Evolutionary conservation across 2,888 invertebrate species (phyloP).

Genomic region (Tanypteryx hageni): DNA sequence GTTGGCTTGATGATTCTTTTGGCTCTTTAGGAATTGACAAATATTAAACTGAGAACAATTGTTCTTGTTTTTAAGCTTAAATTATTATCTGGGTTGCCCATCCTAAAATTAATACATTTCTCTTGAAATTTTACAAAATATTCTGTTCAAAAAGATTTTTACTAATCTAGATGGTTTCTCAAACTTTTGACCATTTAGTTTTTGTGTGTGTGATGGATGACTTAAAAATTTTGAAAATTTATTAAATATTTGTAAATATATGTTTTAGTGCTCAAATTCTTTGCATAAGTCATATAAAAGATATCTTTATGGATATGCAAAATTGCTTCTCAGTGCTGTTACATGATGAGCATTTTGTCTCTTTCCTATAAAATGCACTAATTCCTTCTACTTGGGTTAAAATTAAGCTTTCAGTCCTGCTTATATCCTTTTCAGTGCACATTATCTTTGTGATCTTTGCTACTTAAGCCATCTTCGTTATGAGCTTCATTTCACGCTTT

Average conservation of each 20-base stretch:
- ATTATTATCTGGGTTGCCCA: not conserved
- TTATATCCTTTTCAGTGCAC: not conserved
- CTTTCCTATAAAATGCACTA: not conserved
- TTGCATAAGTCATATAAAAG: no score
- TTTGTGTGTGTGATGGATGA: no score
- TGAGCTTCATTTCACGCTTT: conserved; percentile 22
- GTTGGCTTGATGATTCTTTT: not conserved
- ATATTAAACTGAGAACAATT: conserved; percentile 11
- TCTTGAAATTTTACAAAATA: no score
- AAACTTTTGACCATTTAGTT: no score
- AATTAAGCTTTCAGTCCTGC: not conserved
- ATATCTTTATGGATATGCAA: not conserved
- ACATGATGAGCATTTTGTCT: not conserved
- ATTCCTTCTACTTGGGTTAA: not conserved
- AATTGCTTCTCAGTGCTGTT: conserved; percentile 28
- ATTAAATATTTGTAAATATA: no score
- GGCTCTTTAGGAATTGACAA: not conserved
- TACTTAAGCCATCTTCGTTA: not conserved
- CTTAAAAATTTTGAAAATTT: no score
- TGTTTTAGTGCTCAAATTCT: no score
- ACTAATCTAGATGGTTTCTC: no score
- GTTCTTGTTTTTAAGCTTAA: not conserved
- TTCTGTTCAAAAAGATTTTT: no score
- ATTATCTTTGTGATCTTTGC: not conserved
- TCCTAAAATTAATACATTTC: not conserved